phyloP scores from a whole-genome alignment of 2,113 vertebrate species.

The Nanger granti region DNA sequence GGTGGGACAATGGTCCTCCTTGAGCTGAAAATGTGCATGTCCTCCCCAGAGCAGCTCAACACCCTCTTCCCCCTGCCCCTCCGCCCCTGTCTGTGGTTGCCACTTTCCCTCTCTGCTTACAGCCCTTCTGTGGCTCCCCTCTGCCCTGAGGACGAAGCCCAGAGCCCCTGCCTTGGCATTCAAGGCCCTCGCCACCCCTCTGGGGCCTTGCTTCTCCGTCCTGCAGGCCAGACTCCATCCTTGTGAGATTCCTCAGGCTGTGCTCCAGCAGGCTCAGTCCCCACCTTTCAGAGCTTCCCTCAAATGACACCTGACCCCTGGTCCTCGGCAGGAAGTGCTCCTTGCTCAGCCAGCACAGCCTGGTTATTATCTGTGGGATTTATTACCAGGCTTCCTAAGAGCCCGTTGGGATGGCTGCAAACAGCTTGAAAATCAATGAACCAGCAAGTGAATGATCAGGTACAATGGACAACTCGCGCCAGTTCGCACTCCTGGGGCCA shows the following conservation, averaged over 20 bases:
- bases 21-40: no score
- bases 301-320: background rate
- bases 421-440: conserved; percentile 39
- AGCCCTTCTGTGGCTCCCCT: background rate
- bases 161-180: background rate
- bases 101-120: background rate
- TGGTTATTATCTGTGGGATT: background rate
- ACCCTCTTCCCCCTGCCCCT: background rate
- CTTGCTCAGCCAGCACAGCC: background rate
- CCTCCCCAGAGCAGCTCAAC: background rate
- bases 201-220: background rate
- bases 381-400: background rate
- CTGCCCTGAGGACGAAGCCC: background rate
- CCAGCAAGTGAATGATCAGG: background rate
- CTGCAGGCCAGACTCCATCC: background rate
- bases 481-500: background rate
- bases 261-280: background rate
- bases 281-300: background rate
- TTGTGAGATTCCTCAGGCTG: no score
- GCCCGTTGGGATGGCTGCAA: background rate
- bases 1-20: background rate
- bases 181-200: background rate
- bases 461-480: background rate
- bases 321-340: background rate
- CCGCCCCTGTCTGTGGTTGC: background rate